Conservation (phyloP, 92 coral and sea anemone genomes). For the Blastomussa wellsi region DNA sequence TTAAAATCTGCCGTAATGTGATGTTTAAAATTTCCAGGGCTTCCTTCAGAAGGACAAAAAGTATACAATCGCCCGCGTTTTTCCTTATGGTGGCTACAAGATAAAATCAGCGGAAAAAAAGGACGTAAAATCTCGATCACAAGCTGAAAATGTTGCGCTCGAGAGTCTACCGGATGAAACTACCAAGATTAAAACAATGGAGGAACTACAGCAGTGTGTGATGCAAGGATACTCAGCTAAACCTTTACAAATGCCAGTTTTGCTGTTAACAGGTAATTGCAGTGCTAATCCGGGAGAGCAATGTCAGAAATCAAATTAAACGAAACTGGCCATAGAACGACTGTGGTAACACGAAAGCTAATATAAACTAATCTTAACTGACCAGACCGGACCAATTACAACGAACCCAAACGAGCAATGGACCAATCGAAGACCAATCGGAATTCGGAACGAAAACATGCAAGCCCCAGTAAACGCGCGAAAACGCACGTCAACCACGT, state of each 20-base stretch:
- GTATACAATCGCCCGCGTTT: slow-evolving; percentile 77
- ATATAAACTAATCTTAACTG: too few species aligned
- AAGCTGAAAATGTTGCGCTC: slow-evolving; percentile 73
- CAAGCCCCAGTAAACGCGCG: neutral
- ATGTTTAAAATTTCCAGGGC: slow-evolving; percentile 45
- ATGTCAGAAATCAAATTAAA: neutral
- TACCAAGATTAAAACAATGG: slow-evolving; percentile 52
- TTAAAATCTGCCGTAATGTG: neutral
- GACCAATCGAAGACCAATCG: neutral
- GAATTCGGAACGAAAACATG: neutral
- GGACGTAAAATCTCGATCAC: slow-evolving; percentile 58
- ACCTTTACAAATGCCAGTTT: slow-evolving; percentile 90
- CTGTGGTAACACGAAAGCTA: neutral
- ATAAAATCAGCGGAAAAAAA: slow-evolving; percentile 66
- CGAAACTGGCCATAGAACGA: neutral
- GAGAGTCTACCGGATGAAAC: slow-evolving; percentile 82
- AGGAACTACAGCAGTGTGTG: slow-evolving; percentile 73
- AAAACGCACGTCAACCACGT: neutral
- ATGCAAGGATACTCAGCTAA: slow-evolving; percentile 65
- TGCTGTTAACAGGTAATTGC: slow-evolving; percentile 79
- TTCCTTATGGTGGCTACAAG: slow-evolving; percentile 89
- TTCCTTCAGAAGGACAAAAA: slow-evolving; percentile 63
- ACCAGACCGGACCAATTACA: neutral
- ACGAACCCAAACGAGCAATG: neutral
- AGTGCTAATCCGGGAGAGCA: neutral